Evolutionary conservation across 1,140 invertebrate species (phyloP).

Genomic region (Maniola jurtina): DNA sequence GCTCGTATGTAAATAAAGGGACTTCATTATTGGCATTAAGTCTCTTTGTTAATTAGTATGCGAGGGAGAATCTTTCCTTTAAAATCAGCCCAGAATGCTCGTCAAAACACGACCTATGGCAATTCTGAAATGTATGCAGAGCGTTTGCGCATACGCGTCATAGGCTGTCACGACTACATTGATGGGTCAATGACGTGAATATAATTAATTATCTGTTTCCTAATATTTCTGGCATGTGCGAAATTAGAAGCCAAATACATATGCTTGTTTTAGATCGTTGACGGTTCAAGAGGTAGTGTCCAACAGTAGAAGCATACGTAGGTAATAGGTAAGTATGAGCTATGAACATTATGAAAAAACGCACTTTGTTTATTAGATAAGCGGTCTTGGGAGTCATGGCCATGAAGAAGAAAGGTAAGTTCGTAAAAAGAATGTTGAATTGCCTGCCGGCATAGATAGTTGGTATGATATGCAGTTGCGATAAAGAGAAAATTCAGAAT

Average conservation of each 20-base stretch:
- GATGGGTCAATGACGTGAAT: conserved; percentile 23
- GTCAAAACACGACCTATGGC: conserved; percentile 28
- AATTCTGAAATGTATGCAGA: conserved; percentile 32
- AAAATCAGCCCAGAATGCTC: conserved; percentile 26
- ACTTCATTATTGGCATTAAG: neutral
- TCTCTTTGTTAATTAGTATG: conserved; percentile 29
- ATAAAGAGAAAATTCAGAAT: too few species aligned
- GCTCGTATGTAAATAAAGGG: too few species aligned
- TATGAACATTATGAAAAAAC: too few species aligned
- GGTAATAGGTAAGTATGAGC: too few species aligned
- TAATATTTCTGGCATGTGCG: neutral
- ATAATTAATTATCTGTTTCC: neutral
- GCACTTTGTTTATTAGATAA: too few species aligned
- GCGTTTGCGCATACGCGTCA: conserved; percentile 17
- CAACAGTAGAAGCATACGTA: too few species aligned
- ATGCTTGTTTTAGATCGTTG: too few species aligned
- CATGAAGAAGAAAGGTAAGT: too few species aligned
- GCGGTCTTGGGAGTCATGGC: too few species aligned
- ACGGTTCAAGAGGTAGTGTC: neutral
- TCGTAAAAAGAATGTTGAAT: too few species aligned
- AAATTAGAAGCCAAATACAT: neutral
- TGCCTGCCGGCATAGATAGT: too few species aligned
- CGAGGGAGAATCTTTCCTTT: conserved; percentile 22
- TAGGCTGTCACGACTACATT: conserved; percentile 13
- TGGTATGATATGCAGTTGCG: too few species aligned